A percentile compares a stretch with the other conserved stretches of the same genome.
These are phyloP conservation scores for Drosophila ficusphila DNA, from an alignment of 1,140 invertebrate genomes.

Conservation along the genomic window DNA sequence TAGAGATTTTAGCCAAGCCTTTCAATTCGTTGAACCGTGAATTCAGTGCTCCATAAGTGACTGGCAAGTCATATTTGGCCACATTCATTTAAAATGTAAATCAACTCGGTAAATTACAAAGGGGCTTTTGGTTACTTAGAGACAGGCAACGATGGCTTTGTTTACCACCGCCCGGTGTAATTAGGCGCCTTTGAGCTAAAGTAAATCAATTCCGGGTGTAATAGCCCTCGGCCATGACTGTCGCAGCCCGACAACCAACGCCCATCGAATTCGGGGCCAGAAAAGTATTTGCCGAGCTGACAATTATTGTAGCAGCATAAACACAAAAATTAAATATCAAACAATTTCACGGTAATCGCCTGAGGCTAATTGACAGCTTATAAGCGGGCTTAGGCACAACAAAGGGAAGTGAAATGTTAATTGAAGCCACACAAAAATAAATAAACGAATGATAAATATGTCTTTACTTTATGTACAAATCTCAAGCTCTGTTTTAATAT, in stretches of 20 bases:
- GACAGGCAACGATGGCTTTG: not conserved
- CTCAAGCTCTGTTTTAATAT: too few species aligned
- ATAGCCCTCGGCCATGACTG: constrained; percentile 50
- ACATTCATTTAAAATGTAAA: constrained; percentile 40
- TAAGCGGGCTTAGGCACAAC: constrained; percentile 1
- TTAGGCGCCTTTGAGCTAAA: constrained; percentile 44
- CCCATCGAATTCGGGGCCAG: constrained; percentile 1
- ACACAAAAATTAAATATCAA: constrained; percentile 63
- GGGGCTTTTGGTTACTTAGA: constrained; percentile 10
- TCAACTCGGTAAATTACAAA: constrained; percentile 28
- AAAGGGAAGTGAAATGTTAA: constrained; percentile 18
- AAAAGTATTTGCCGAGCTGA: constrained; percentile 41
- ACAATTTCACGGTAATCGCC: constrained; percentile 24
- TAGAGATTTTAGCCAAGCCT: constrained; percentile 22
- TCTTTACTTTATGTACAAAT: not conserved
- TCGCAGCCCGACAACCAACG: constrained; percentile 40
- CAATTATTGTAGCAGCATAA: constrained; percentile 45
- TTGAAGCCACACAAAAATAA: constrained; percentile 17
- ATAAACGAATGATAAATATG: not conserved
- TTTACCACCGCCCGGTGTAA: constrained; percentile 29
- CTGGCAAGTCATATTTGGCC: constrained; percentile 52
- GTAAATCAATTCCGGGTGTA: constrained; percentile 58
- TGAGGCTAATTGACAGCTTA: constrained; percentile 24
- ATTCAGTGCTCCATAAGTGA: constrained; percentile 21
- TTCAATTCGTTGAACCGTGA: constrained; percentile 38